Evolutionary conservation across 2,888 invertebrate genomes (phyloP).

Genomic region (Microplitis manilae): DNA sequence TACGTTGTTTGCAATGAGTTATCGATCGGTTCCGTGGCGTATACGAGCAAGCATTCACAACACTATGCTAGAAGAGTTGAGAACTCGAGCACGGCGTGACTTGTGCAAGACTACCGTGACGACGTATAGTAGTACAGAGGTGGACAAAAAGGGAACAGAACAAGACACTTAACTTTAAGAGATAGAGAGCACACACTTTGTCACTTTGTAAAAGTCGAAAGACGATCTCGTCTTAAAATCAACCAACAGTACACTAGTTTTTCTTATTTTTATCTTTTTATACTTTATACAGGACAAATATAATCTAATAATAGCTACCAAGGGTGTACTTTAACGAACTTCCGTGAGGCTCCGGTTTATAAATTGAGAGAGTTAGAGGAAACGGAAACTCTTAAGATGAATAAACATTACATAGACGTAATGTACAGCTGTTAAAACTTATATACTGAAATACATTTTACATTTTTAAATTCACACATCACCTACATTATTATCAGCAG

Average conservation of each 20-base stretch:
- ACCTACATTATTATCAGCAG: too few relatives aligned
- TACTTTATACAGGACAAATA: slow-evolving; percentile 13
- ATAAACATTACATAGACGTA: slow-evolving; percentile 52
- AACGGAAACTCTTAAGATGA: slow-evolving; percentile 55
- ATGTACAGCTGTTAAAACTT: slow-evolving; percentile 55
- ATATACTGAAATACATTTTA: neutral
- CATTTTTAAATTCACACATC: neutral
- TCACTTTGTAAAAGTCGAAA: slow-evolving; percentile 38
- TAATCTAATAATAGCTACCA: slow-evolving; percentile 53
- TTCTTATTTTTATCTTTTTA: neutral
- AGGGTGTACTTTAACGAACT: slow-evolving; percentile 54
- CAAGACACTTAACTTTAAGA: neutral
- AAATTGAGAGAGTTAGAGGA: slow-evolving; percentile 41
- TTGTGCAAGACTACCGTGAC: slow-evolving; percentile 38
- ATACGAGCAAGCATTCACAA: slow-evolving; percentile 47
- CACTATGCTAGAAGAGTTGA: slow-evolving; percentile 40
- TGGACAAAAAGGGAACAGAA: slow-evolving; percentile 13
- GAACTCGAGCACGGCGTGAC: slow-evolving; percentile 57
- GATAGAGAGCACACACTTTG: slow-evolving; percentile 29
- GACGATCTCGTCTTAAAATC: slow-evolving; percentile 32
- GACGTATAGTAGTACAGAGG: neutral
- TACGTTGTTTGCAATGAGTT: slow-evolving; percentile 60
- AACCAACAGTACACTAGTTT: slow-evolving; percentile 16
- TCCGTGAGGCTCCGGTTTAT: slow-evolving; percentile 52
- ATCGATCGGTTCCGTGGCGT: slow-evolving; percentile 61